Evolutionary conservation across 2,113 vertebrate genomes (phyloP).

Genomic region (Nycticebus coucang): DNA sequence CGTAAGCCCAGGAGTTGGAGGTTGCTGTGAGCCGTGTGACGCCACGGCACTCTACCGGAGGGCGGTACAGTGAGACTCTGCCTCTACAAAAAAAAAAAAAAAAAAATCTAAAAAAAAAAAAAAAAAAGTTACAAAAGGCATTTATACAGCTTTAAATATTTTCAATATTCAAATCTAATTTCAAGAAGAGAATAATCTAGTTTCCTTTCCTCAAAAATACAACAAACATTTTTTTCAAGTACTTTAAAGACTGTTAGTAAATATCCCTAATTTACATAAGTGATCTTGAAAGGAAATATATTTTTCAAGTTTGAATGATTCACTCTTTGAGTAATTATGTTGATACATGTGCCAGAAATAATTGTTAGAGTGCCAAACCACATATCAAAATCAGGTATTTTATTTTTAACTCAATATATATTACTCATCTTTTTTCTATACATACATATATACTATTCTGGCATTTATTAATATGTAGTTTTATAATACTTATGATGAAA

Average conservation of each 20-base stretch:
- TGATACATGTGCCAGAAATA: slow-evolving; percentile 44
- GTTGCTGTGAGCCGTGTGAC: no score
- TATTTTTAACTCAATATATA: slow-evolving; percentile 29
- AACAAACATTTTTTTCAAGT: neutral
- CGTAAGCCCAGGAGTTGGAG: no score
- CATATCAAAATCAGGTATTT: slow-evolving; percentile 44
- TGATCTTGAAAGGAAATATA: neutral
- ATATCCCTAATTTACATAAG: slow-evolving; percentile 35
- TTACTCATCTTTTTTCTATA: neutral
- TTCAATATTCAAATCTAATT: slow-evolving; percentile 27
- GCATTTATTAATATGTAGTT: slow-evolving; percentile 63
- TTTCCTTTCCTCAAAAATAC: slow-evolving; percentile 19
- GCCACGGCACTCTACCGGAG: no score
- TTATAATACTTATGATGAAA: slow-evolving; percentile 66
- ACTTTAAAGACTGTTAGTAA: slow-evolving; percentile 45
- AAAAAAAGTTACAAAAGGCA: neutral
- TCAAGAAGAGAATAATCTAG: neutral
- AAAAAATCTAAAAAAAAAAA: no score
- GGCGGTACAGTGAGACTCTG: no score
- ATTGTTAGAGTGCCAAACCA: slow-evolving; percentile 48
- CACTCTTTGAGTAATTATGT: slow-evolving; percentile 35
- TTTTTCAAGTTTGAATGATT: slow-evolving; percentile 32
- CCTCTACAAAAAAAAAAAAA: no score
- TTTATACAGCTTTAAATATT: neutral
- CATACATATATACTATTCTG: slow-evolving; percentile 15